A percentile compares a stretch with the other conserved stretches of the same genome.
phyloP scores from a whole-genome alignment of 92 coral and sea anemone species.

The Muricea muricata region DNA sequence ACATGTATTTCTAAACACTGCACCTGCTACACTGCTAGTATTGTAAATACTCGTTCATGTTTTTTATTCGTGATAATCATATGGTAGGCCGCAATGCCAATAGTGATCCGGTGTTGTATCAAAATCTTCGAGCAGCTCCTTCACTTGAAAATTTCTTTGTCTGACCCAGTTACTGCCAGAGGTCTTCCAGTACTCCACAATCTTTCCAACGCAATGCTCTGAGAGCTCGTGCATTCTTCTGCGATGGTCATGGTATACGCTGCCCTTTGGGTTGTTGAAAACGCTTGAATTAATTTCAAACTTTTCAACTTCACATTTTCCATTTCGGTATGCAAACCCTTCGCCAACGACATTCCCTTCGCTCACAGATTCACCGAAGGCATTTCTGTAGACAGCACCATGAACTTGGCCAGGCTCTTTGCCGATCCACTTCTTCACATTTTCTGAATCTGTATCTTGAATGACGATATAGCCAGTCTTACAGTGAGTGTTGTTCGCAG shows the following conservation, averaged over 20 bases:
- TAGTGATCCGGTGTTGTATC: no score
- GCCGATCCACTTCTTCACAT: constrained; percentile 2
- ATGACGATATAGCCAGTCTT: no score
- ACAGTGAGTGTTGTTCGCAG: constrained; percentile 59
- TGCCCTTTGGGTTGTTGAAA: constrained; percentile 14
- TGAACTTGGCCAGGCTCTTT: constrained; percentile 57
- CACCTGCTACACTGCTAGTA: no score
- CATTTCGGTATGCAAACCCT: constrained; percentile 48
- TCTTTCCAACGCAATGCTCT: constrained; percentile 13
- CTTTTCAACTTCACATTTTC: neutral
- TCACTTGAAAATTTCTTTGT: neutral
- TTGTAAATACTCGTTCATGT: no score
- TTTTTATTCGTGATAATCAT: no score
- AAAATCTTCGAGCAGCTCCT: neutral
- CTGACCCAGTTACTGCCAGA: neutral
- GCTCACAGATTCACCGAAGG: constrained; percentile 43
- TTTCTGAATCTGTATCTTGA: constrained; percentile 36
- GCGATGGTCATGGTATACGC: constrained; percentile 15
- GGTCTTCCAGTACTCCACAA: constrained; percentile 28
- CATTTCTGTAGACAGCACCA: constrained; percentile 44
- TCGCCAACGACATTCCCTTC: constrained; percentile 32
- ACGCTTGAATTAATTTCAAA: constrained; percentile 27
- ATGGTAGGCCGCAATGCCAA: no score
- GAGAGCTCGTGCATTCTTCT: constrained; percentile 27
- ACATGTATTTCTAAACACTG: no score